Evolutionary conservation across 2,888 invertebrate species (phyloP).

Genomic region (Psylliodes chrysocephalus): DNA sequence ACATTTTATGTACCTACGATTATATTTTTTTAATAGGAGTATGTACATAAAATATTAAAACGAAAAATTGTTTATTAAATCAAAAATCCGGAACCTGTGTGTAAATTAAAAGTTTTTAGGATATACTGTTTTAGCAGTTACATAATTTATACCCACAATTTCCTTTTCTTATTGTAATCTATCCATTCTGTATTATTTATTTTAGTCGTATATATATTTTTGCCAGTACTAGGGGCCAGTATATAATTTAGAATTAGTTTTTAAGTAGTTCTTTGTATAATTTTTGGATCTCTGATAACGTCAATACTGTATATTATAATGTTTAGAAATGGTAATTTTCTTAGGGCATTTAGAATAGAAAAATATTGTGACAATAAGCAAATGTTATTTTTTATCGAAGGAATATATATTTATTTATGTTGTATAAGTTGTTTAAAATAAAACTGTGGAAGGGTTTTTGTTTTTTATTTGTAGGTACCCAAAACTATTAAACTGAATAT

Average conservation of each 20-base stretch:
- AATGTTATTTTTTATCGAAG: slow-evolving; percentile 47
- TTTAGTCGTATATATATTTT: slow-evolving; percentile 39
- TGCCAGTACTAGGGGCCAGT: slow-evolving; percentile 59
- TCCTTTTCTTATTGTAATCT: too few species aligned
- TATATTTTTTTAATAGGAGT: too few species aligned
- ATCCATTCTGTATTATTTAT: slow-evolving; percentile 20
- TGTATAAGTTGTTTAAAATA: slow-evolving; percentile 53
- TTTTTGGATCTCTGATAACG: slow-evolving; percentile 44
- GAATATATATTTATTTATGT: slow-evolving; percentile 50
- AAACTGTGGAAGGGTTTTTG: slow-evolving; percentile 48
- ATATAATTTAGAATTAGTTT: slow-evolving; percentile 45
- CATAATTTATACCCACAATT: neutral
- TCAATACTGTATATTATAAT: slow-evolving; percentile 39
- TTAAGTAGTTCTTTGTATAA: slow-evolving; percentile 26
- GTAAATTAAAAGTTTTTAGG: too few species aligned
- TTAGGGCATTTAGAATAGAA: slow-evolving; percentile 40
- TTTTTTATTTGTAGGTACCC: neutral
- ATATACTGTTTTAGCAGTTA: neutral
- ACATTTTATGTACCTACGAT: too few species aligned
- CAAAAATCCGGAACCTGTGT: too few species aligned
- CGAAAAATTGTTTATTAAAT: too few species aligned
- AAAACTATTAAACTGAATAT: too few species aligned
- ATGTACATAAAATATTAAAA: too few species aligned
- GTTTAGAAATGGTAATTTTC: slow-evolving; percentile 31
- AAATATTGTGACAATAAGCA: slow-evolving; percentile 41